Evolutionary conservation across 2,888 invertebrate species (phyloP), one percentile per base, ranked within the genome.

Genomic region (Parnassius glacialis): DNA sequence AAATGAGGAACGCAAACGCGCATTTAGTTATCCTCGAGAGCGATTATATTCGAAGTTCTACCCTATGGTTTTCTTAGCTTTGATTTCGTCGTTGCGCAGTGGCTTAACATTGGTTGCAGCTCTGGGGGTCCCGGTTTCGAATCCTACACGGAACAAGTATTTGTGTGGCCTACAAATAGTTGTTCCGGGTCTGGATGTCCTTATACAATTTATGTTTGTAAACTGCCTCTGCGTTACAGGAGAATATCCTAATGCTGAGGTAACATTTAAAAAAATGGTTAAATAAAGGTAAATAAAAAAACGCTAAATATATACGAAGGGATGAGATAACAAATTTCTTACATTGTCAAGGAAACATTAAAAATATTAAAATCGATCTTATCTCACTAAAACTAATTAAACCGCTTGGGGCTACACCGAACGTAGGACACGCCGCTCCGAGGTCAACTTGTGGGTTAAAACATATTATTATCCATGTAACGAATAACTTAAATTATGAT

Each of bases 341-440:
- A 34, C 34, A 34, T 34, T 34, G 7, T 7, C 34, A 5, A 34
- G 7, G 5, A 34, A 34, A 34, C 34, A 34, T 34, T 34, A 34
- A 34, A 34, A 34, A 34, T 34, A 34, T 34, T 34, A 7, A 34
- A 34, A 34, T 34, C 34, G 34, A 45, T 47, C 56, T 56, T 47
- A 56, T 56, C 47, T 56, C 13, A 34, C 34, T 45, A 25, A 52
- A 59, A 52, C 20, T 52, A 45, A 52, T 59, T 52, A 52, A 20
- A 60, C 54, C 54, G 61, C 61, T 52, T 57, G 56, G 61, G 61
- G 61, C 61, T 44, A 45, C 20, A 52, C 41, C 47, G 44, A 45
- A 53, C 10, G 47, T 13, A 47, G 61, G 61, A 51, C 61, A 56
- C 16, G 48, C 59, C 42, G 5, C 51, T 16, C 59, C 53, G 61